Evolutionary conservation across 2,888 invertebrate genomes (phyloP).

Genomic region (Matsumyia berberina): DNA sequence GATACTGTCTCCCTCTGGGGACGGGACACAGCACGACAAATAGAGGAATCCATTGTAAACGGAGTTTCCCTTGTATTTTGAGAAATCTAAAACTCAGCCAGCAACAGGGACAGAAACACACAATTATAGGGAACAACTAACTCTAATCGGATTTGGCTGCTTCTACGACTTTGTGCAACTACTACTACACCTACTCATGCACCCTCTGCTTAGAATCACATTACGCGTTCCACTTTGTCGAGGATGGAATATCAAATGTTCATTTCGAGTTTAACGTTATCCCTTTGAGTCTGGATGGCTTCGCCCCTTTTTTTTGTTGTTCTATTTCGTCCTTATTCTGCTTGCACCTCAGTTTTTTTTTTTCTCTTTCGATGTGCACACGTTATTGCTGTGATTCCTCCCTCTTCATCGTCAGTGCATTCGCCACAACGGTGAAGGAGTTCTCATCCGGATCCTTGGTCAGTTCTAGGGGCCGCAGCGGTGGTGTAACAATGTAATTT

Average conservation of each 20-base stretch:
- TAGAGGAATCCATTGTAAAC: constrained; percentile 25
- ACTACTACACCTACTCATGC: neutral
- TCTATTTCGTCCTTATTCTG: neutral
- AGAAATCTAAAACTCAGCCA: constrained; percentile 3
- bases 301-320: neutral
- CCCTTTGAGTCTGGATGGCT: neutral
- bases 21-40: neutral
- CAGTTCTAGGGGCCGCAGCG: too few species aligned
- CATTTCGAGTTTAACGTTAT: constrained; percentile 10
- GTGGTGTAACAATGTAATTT: constrained; percentile 17
- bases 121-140: neutral
- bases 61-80: constrained; percentile 25
- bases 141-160: constrained; percentile 46
- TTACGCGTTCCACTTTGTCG: constrained; percentile 43
- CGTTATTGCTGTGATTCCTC: constrained; percentile 4
- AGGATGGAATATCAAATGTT: constrained; percentile 53
- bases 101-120: constrained; percentile 2
- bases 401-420: neutral
- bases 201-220: constrained; percentile 34
- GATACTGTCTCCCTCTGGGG: neutral
- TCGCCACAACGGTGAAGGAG: neutral
- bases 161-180: neutral
- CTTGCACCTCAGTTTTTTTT: neutral
- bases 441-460: neutral
- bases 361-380: neutral